Evolutionary conservation across 2,113 vertebrate genomes (phyloP).

Genomic region (Gallinago jamesoni): DNA sequence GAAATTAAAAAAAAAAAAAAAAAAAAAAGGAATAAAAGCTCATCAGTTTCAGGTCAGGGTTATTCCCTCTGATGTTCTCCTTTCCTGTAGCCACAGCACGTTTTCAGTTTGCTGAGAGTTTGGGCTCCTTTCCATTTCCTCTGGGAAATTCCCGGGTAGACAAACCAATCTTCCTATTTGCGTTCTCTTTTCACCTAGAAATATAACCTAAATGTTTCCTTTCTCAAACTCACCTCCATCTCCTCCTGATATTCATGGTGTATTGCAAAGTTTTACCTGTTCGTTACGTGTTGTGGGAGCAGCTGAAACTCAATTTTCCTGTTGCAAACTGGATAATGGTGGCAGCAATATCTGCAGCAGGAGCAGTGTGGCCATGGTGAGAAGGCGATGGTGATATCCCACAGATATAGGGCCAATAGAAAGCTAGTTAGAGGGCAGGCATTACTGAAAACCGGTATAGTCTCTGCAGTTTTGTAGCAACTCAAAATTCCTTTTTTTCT

Average conservation of each 20-base stretch:
- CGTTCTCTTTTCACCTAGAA: not conserved
- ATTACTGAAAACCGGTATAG: not conserved
- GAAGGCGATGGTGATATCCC: not conserved
- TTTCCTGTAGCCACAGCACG: not conserved
- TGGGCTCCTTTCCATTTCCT: not conserved
- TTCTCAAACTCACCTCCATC: not conserved
- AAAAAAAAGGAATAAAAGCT: not conserved
- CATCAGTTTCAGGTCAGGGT: not conserved
- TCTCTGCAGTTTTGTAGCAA: not conserved
- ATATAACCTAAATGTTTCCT: not conserved
- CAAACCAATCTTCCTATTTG: not conserved
- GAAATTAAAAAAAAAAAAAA: not conserved
- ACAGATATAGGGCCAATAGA: accelerated
- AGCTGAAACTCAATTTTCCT: not conserved
- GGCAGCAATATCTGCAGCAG: not conserved
- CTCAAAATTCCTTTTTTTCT: not conserved
- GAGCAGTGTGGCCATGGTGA: not conserved
- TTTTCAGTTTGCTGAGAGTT: not conserved
- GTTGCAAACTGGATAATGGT: not conserved
- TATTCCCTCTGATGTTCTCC: not conserved
- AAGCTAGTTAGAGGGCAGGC: not conserved
- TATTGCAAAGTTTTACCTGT: not conserved
- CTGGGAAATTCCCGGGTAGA: not conserved
- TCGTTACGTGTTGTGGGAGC: accelerated
- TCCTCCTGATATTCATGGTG: not conserved